Evolutionary conservation across 2,888 invertebrate species (phyloP).

Genomic region (Eristalis intricaria): DNA sequence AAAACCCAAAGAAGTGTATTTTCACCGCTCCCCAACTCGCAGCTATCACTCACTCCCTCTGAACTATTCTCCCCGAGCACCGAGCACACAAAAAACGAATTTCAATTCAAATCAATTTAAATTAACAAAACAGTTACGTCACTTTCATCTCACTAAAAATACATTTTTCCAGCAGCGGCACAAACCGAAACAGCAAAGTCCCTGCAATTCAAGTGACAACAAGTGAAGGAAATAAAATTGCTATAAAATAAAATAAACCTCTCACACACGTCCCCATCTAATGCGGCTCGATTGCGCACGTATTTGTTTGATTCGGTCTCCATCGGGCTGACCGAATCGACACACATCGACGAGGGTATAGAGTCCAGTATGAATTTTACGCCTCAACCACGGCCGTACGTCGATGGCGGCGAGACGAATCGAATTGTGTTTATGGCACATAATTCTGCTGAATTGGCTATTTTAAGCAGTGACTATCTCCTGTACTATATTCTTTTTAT

Average conservation of each 20-base stretch:
- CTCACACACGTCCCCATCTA: not conserved
- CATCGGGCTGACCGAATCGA: not conserved
- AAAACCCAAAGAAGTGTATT: too few species aligned
- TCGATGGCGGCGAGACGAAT: constrained; percentile 32
- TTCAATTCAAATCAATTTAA: constrained; percentile 54
- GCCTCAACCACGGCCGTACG: constrained; percentile 20
- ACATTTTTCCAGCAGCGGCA: not conserved
- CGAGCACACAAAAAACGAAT: constrained; percentile 7
- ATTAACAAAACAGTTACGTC: constrained; percentile 44
- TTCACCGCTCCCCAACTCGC: too few species aligned
- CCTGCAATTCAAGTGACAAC: constrained; percentile 46
- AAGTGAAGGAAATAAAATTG: constrained; percentile 30
- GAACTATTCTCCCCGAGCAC: constrained; percentile 8
- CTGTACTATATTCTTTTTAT: not conserved
- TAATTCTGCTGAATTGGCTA: constrained; percentile 18
- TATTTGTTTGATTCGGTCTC: constrained; percentile 5
- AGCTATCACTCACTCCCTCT: not conserved
- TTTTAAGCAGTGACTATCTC: constrained; percentile 38
- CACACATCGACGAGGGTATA: constrained; percentile 7
- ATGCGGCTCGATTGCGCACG: not conserved
- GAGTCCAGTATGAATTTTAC: constrained; percentile 41
- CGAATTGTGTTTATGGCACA: constrained; percentile 36
- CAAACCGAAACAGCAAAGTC: not conserved
- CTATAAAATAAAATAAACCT: not conserved
- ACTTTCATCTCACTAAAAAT: constrained; percentile 34